Conservation (phyloP, 2,888 invertebrate genomes). For the Nephrotoma appendiculata region DNA sequence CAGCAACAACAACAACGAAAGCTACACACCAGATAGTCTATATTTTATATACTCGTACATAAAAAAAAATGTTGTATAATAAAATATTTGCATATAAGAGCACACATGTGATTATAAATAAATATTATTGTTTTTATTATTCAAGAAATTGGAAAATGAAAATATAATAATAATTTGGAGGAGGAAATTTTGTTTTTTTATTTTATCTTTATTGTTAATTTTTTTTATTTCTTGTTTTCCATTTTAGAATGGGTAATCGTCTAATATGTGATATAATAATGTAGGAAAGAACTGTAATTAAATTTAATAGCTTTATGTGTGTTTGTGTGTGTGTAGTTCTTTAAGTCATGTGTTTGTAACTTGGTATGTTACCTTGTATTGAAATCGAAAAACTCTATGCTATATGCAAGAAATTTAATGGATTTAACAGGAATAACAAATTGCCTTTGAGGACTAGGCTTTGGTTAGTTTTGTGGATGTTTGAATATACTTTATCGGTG, state of each 20-base stretch:
- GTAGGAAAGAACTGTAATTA: not conserved
- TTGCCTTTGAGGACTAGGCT: not conserved
- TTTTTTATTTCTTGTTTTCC: not conserved
- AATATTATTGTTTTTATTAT: not conserved
- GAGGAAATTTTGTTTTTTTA: not conserved
- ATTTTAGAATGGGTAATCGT: not conserved
- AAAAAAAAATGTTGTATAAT: not conserved
- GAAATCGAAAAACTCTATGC: not conserved
- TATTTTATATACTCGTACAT: not conserved
- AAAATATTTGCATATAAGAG: not conserved
- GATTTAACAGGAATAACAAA: not conserved
- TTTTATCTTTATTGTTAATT: not conserved
- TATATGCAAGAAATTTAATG: not conserved
- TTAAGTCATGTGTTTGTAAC: not conserved
- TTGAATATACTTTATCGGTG: too few species aligned
- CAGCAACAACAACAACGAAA: not conserved
- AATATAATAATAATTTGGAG: not conserved
- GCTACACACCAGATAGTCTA: not conserved
- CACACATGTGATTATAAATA: not conserved
- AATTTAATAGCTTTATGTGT: not conserved
- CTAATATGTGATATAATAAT: not conserved
- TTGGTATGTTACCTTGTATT: not conserved
- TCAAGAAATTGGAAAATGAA: not conserved
- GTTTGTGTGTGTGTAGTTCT: too few species aligned
- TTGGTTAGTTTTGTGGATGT: too few species aligned